Percentiles rank a stretch among this genome's conserved stretches.
These are phyloP conservation scores for Esox masquinongy DNA, from an alignment of 2,797 vertebrate genomes.

Conservation along the genomic window DNA sequence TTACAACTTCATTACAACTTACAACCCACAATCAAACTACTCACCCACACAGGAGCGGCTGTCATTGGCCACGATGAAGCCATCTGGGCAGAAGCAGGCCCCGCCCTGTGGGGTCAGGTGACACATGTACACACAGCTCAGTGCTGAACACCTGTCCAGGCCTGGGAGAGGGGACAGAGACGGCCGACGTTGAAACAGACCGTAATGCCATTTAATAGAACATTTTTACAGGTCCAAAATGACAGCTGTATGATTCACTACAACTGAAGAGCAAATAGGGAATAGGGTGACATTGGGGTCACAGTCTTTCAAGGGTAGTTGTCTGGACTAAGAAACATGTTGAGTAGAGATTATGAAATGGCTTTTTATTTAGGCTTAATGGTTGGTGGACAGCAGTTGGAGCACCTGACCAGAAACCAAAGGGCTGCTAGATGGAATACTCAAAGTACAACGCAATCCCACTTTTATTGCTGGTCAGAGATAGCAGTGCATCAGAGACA, in stretches of 20 bases:
- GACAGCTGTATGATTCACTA: not conserved
- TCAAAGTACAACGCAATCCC: not conserved
- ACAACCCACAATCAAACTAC: slow-evolving; percentile 27
- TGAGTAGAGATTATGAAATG: not conserved
- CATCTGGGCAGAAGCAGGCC: slow-evolving; percentile 73
- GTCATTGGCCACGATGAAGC: slow-evolving; percentile 73
- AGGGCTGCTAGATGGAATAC: no score
- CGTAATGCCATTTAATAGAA: no score
- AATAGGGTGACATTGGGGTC: not conserved
- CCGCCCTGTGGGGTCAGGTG: slow-evolving; percentile 74
- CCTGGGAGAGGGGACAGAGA: slow-evolving; percentile 46
- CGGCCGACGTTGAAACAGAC: not conserved
- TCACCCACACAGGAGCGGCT: slow-evolving; percentile 75
- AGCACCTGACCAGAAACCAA: no score
- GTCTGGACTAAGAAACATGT: not conserved
- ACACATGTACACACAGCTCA: slow-evolving; percentile 75
- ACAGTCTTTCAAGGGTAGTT: not conserved
- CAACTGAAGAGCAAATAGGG: not conserved
- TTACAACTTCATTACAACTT: no score
- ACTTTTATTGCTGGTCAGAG: not conserved
- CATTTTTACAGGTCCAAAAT: not conserved
- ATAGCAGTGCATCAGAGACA: no score
- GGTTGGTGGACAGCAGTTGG: not conserved
- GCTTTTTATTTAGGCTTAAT: not conserved
- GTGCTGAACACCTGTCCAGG: slow-evolving; percentile 64